These are phyloP conservation scores for Spinibarbus caldwelli DNA, from an alignment of 2,797 vertebrate genomes.

Conservation along the genomic window DNA sequence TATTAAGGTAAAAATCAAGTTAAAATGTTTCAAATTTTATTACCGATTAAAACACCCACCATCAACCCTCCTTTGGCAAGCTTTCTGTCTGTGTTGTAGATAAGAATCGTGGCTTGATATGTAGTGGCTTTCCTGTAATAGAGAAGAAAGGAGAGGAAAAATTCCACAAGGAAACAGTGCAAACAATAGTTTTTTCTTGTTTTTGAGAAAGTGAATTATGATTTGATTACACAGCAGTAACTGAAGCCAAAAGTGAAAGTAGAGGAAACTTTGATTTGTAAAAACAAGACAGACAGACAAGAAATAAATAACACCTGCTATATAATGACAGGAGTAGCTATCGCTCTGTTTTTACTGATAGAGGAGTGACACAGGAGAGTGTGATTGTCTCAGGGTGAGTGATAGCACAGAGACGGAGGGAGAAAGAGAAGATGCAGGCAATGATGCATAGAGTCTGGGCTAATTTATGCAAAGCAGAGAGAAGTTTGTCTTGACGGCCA, in stretches of 20 bases:
- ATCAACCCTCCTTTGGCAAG: conserved; percentile 20
- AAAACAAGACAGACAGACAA: conserved; percentile 12
- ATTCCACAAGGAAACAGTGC: conserved; percentile 30
- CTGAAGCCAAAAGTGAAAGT: background rate
- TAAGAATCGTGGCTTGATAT: conserved; percentile 85
- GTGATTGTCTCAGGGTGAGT: conserved; percentile 38
- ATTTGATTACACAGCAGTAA: conserved; percentile 8
- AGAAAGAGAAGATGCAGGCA: conserved; percentile 56
- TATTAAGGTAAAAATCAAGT: conserved; percentile 5
- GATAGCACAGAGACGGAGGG: conserved; percentile 25
- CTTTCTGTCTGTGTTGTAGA: background rate
- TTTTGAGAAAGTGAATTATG: background rate
- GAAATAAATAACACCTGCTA: conserved; percentile 28
- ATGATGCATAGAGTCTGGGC: conserved; percentile 74
- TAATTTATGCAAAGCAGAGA: conserved; percentile 85
- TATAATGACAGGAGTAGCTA: conserved; percentile 32
- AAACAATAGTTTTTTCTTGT: background rate
- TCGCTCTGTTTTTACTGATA: conserved; percentile 27
- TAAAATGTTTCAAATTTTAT: background rate
- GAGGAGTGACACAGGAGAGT: conserved; percentile 36
- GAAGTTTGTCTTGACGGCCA: conserved; percentile 78
- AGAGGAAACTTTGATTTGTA: conserved; percentile 6
- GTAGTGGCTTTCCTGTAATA: conserved; percentile 77
- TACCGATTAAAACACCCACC: conserved; percentile 28
- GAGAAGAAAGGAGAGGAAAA: conserved; percentile 25